Conservation (phyloP, 2,797 vertebrate genomes). For the Halcyon smyrnensis region DNA sequence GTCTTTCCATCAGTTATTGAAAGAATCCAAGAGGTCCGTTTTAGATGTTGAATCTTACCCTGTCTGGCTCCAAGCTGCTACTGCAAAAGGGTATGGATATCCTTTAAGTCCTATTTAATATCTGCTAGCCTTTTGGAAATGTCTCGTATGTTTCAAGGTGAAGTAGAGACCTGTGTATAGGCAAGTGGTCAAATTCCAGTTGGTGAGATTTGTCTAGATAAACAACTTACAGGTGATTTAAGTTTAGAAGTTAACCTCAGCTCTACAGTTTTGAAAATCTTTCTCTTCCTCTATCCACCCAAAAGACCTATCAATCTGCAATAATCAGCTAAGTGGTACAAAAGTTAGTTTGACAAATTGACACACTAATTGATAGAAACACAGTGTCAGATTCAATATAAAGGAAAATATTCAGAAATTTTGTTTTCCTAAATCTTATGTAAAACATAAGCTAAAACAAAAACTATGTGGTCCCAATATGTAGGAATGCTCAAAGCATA, state of each 20-base stretch:
- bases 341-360: neutral
- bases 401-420: neutral
- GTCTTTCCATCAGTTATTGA: neutral
- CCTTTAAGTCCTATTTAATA: neutral
- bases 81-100: neutral
- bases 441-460: neutral
- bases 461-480: rapidly evolving
- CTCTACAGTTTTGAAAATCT: neutral
- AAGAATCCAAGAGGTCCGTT: neutral
- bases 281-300: rapidly evolving
- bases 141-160: neutral
- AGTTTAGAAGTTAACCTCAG: neutral
- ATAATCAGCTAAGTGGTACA: neutral
- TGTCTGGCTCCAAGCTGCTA: neutral
- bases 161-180: neutral
- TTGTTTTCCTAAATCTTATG: neutral
- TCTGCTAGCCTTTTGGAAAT: neutral
- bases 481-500: neutral
- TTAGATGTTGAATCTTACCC: neutral
- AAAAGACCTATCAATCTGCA: neutral
- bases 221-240: neutral
- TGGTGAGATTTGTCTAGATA: neutral
- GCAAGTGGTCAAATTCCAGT: neutral
- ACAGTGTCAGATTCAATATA: neutral
- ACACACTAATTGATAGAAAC: neutral